Percentiles rank a stretch among this genome's conserved stretches.
Conservation (phyloP, 2,113 vertebrate genomes). For the zebrafish (Danio rerio) region GRCz12tu NC_133183.1:20059001-20059500, state of each 20-base stretch:
- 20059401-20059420: too few relatives aligned
- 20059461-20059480: too few relatives aligned
- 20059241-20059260: too few relatives aligned
- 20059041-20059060: constrained; percentile 93
- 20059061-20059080: constrained; percentile 97
- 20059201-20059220: too few relatives aligned
- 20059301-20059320: too few relatives aligned
- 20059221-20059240: too few relatives aligned
- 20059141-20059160: constrained; percentile 79
- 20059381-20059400: background rate
- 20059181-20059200: background rate
- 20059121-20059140: constrained; percentile 98
- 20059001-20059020: too few relatives aligned
- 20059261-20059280: too few relatives aligned
- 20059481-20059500: background rate
- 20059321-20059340: background rate
- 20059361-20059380: background rate
- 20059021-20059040: constrained; percentile 70
- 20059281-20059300: too few relatives aligned
- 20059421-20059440: too few relatives aligned
- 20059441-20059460: too few relatives aligned
- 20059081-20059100: constrained; percentile 97
- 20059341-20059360: background rate
- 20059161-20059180: background rate
- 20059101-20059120: constrained; percentile 95